Conservation (phyloP, 2,113 vertebrate species). For the Caloenas nicobarica region DNA sequence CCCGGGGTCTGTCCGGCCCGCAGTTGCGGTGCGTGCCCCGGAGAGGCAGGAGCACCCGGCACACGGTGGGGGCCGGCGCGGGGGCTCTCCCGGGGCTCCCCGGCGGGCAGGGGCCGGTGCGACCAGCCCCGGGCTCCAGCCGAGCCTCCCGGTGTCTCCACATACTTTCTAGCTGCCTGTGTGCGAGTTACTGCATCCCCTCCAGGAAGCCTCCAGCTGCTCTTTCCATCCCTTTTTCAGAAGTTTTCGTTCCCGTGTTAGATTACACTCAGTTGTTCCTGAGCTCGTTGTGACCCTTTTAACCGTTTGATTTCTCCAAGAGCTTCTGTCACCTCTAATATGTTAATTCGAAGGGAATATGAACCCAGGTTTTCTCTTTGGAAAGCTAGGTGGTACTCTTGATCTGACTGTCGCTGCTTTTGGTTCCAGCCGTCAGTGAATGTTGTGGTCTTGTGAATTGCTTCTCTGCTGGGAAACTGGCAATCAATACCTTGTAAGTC, state of each 20-base stretch:
- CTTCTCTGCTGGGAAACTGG: neutral
- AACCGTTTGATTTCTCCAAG: neutral
- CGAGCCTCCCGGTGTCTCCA: neutral
- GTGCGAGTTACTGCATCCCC: neutral
- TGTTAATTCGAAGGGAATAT: neutral
- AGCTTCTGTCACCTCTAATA: neutral
- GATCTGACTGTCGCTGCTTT: neutral
- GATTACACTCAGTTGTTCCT: neutral
- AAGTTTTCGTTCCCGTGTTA: neutral
- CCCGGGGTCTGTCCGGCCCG: neutral
- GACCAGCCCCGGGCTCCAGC: neutral
- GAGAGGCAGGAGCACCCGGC: neutral
- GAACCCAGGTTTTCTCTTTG: neutral
- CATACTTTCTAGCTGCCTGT: fast-evolving
- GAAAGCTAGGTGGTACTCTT: neutral
- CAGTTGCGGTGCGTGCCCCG: neutral
- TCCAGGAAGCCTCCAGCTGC: neutral
- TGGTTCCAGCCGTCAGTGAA: neutral
- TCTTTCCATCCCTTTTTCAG: neutral
- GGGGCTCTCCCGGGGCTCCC: neutral
- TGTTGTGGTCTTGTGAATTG: neutral
- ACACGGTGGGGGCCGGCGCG: too few relatives aligned
- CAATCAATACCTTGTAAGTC: neutral
- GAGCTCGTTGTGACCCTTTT: neutral
- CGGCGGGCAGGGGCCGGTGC: neutral